Percentiles rank a stretch among this genome's conserved stretches.
Conservation (phyloP, 2,888 invertebrate genomes). For the Andrena marginata region DNA sequence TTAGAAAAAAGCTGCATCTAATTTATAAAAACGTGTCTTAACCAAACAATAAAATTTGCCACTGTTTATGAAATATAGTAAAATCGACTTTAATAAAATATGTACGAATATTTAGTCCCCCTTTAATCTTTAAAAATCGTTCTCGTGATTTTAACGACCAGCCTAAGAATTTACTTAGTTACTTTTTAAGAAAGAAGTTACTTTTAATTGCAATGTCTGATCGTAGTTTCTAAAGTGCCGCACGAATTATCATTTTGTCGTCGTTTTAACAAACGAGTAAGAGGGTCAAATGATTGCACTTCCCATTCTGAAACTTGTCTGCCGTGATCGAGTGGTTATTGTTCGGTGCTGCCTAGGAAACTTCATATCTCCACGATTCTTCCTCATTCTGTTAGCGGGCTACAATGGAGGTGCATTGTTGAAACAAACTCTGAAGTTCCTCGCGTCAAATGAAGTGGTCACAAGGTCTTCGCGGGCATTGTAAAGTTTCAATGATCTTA, state of each 20-base stretch:
- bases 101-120: neutral
- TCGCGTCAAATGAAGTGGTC: conserved; percentile 23
- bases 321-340: conserved; percentile 21
- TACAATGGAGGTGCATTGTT: neutral
- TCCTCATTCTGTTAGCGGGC: neutral
- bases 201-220: neutral
- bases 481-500: conserved; percentile 18
- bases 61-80: too few species aligned
- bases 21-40: too few species aligned
- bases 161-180: neutral
- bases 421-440: conserved; percentile 20
- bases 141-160: neutral
- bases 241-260: neutral
- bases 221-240: neutral
- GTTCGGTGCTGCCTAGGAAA: conserved; percentile 9
- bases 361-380: conserved; percentile 12
- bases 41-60: too few species aligned
- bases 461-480: conserved; percentile 12
- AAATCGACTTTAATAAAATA: too few species aligned
- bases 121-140: neutral
- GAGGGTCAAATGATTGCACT: neutral
- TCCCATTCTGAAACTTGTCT: neutral
- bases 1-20: too few species aligned
- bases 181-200: neutral
- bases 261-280: conserved; percentile 2